Base-by-base conservation (phyloP, 2,888 invertebrate genomes). In the Metacarcinus magister region DNA sequence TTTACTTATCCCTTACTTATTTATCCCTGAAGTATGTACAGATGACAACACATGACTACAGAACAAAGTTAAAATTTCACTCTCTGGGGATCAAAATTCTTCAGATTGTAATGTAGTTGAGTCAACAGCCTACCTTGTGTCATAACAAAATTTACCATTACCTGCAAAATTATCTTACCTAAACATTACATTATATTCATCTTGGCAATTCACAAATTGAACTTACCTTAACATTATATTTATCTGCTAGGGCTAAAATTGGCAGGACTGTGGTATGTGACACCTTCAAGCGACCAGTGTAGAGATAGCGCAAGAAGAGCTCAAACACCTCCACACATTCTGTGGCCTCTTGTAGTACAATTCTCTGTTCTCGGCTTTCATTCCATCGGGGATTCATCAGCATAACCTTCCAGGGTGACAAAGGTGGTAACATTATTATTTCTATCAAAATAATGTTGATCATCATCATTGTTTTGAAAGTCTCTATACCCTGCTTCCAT, bases 301-400 rank as follows among this genome's bases (percentile, higher is more conserved):
- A 99, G 97, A 99, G 98, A 97, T 98, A 99, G 97, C 99, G 98
- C 44, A 99, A 98, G 97, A 99, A 99, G 97, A 98, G 98, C 96
- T 98, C 98, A 98, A 99, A 99, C 92, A 99, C 99, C 75, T 98
- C 98, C 43, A 98, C 98, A 97, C 99, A 99, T 95, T 98, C 98
- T 0, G 98, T 98, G 19, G 99, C 98, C 98, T 99, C 99, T 97
- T 99, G 98, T 23, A 99, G 98, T 94, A 98, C 98, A 93, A 99
- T 98, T 90, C 98, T 98, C 97, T 98, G 98, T 97, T 99, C 99
- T 95, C 98, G 98, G 97, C 99, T 99, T 97, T 99, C 99, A 94
- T 98, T 98, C 99, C 99, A 99, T 97, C 99, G 98, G 0, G 99
- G 98, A 97, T 98, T 99, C 98, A 99, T 99, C 90, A 99, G 98